phyloP scores from a whole-genome alignment of 2,888 invertebrate species.

The Craniophora ligustri region DNA sequence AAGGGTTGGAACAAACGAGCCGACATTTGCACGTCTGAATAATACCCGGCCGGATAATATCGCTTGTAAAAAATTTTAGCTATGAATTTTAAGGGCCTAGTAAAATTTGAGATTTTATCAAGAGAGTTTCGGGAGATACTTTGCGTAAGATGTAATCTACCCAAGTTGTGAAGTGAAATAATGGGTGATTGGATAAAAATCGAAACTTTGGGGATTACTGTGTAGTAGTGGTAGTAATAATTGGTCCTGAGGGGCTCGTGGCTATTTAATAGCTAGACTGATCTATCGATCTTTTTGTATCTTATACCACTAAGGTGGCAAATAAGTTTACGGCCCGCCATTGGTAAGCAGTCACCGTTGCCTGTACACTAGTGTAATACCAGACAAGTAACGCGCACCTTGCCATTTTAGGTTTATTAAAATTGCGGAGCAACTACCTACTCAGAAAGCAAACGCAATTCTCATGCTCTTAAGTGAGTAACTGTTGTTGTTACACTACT shows the following conservation, averaged over 20 bases:
- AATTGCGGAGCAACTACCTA: too few relatives aligned
- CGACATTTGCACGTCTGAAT: conserved; percentile 37
- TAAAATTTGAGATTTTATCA: conserved; percentile 32
- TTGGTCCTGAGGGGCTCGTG: too few relatives aligned
- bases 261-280: too few relatives aligned
- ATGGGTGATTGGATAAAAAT: conserved; percentile 2
- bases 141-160: conserved; percentile 4
- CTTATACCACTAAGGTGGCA: too few relatives aligned
- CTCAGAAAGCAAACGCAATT: too few relatives aligned
- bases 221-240: not conserved
- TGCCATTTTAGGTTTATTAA: too few relatives aligned
- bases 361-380: too few relatives aligned
- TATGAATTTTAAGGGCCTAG: conserved; percentile 39
- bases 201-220: not conserved
- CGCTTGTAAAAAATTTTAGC: conserved; percentile 30
- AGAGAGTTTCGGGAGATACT: conserved; percentile 6
- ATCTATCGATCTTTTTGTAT: too few relatives aligned
- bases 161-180: conserved; percentile 2
- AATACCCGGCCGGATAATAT: conserved; percentile 20
- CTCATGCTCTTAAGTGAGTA: too few relatives aligned
- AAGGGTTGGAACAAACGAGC: conserved; percentile 53
- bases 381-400: too few relatives aligned
- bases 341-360: too few relatives aligned
- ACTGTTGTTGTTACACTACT: not conserved
- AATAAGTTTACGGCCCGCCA: too few relatives aligned